These are phyloP conservation scores for Passer domesticus DNA, from an alignment of 2,113 vertebrate genomes.

Conservation along the genomic window DNA sequence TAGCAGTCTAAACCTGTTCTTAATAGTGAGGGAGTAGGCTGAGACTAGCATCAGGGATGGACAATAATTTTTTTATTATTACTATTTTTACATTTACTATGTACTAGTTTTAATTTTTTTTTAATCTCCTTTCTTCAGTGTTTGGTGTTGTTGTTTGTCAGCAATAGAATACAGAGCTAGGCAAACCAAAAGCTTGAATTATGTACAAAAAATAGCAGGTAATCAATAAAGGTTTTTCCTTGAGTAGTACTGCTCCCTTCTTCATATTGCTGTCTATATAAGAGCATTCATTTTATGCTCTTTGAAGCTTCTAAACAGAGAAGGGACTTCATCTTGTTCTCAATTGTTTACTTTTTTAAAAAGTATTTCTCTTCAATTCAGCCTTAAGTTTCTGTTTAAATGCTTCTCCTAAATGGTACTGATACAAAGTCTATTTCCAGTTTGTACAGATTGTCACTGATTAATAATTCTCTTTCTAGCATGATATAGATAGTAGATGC, in stretches of 20 bases:
- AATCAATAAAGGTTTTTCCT: not conserved
- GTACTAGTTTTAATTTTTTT: not conserved
- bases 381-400: not conserved
- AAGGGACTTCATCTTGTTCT: not conserved
- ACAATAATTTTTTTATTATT: not conserved
- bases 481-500: not conserved
- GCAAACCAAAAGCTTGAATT: not conserved
- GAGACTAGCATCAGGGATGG: not conserved
- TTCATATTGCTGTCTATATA: rapidly evolving
- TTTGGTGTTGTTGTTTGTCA: not conserved
- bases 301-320: not conserved
- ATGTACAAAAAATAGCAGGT: not conserved
- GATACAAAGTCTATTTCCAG: not conserved
- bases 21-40: not conserved
- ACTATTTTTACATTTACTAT: not conserved
- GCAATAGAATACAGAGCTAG: not conserved
- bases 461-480: not conserved
- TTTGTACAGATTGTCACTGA: not conserved
- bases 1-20: not conserved
- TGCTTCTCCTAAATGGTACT: not conserved
- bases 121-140: not conserved
- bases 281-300: not conserved
- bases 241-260: not conserved
- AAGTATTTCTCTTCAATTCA: not conserved
- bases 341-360: not conserved